Evolutionary conservation across 1,140 invertebrate species (phyloP).

Genomic region (Apolygus lucorum): DNA sequence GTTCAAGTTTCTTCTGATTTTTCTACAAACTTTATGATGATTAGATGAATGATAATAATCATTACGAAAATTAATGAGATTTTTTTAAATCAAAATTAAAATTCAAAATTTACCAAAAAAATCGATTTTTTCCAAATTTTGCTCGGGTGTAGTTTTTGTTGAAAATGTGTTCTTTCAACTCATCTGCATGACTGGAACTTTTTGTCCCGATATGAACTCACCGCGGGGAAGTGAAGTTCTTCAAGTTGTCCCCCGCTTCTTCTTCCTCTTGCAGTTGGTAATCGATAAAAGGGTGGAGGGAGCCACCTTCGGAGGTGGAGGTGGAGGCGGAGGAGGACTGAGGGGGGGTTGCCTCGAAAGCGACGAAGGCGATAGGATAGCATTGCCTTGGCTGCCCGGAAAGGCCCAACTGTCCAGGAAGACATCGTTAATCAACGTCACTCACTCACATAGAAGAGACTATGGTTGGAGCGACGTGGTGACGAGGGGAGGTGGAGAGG

Average conservation of each 20-base stretch:
- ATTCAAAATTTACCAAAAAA: too few relatives aligned
- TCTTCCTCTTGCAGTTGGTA: not conserved
- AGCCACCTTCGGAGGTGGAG: not conserved
- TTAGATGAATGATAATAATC: too few relatives aligned
- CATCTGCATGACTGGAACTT: too few relatives aligned
- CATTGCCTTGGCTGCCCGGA: slow-evolving; percentile 15
- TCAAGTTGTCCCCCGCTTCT: not conserved
- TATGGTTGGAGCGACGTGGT: not conserved
- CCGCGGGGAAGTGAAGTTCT: not conserved
- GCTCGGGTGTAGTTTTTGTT: too few relatives aligned
- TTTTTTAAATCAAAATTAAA: too few relatives aligned
- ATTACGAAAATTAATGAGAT: too few relatives aligned
- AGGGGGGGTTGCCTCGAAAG: not conserved
- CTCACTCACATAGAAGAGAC: slow-evolving; percentile 11
- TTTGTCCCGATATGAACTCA: too few relatives aligned
- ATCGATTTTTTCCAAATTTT: too few relatives aligned
- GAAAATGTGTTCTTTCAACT: too few relatives aligned
- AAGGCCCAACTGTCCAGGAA: slow-evolving; percentile 16
- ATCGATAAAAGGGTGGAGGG: not conserved
- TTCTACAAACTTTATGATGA: too few relatives aligned
- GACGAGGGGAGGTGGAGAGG: not conserved
- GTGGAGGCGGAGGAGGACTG: not conserved
- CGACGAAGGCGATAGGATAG: slow-evolving; percentile 14
- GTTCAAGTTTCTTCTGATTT: too few relatives aligned
- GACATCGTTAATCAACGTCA: slow-evolving; percentile 16